phyloP scores from a whole-genome alignment of 1,140 invertebrate genomes.

The Zaprionus inermis region DNA sequence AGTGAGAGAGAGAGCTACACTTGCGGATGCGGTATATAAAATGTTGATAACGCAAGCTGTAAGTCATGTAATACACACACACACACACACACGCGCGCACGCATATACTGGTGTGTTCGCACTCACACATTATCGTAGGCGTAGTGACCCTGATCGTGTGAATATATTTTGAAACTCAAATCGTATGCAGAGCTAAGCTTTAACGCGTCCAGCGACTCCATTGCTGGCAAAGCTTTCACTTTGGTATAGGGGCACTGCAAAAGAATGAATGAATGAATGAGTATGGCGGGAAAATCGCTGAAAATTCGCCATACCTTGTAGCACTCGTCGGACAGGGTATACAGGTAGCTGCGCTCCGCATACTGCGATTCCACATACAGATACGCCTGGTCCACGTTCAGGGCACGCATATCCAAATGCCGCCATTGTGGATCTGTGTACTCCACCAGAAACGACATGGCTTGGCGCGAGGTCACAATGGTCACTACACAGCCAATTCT shows the following conservation, averaged over 20 bases:
- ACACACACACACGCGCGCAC: constrained; percentile 4
- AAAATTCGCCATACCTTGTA: constrained; percentile 61
- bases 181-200: constrained; percentile 80
- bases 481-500: constrained; percentile 30
- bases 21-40: constrained; percentile 5
- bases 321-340: constrained; percentile 74
- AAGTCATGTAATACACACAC: background rate
- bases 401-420: constrained; percentile 66
- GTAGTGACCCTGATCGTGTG: constrained; percentile 77
- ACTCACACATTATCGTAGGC: constrained; percentile 86
- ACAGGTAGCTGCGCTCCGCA: constrained; percentile 52
- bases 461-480: constrained; percentile 20
- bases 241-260: constrained; percentile 85
- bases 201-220: constrained; percentile 55
- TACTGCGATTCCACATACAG: constrained; percentile 56
- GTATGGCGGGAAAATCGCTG: constrained; percentile 27
- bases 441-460: constrained; percentile 74
- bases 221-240: constrained; percentile 72
- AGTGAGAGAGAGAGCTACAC: constrained; percentile 45
- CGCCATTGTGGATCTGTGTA: constrained; percentile 78
- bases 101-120: constrained; percentile 70
- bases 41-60: constrained; percentile 11
- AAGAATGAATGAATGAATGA: constrained; percentile 15
- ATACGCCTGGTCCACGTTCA: constrained; percentile 74
- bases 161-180: constrained; percentile 81